phyloP scores from a whole-genome alignment of 2,888 invertebrate species.

The Meloe dianella region DNA sequence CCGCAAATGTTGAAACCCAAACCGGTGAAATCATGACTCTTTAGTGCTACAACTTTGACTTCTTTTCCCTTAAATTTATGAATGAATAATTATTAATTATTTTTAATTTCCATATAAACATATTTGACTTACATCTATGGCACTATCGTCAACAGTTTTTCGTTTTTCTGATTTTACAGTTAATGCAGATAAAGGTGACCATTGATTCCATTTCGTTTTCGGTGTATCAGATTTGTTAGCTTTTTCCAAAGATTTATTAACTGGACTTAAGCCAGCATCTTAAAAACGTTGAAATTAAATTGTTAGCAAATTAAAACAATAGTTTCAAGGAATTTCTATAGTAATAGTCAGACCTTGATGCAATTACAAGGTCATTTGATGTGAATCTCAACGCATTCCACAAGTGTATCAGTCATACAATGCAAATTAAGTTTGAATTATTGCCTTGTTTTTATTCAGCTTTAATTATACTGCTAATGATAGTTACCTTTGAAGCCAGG shows the following conservation, averaged over 20 bases:
- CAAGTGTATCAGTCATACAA: conserved; percentile 28
- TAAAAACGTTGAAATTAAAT: conserved; percentile 34
- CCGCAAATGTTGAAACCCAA: conserved; percentile 87
- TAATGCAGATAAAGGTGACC: conserved; percentile 58
- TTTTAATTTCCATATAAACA: conserved; percentile 14
- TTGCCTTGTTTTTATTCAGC: not conserved
- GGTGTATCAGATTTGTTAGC: conserved; percentile 43
- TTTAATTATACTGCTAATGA: not conserved
- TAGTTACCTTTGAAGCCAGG: conserved; percentile 71
- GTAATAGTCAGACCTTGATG: conserved; percentile 20
- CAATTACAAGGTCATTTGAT: conserved; percentile 23
- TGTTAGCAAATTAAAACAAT: not conserved
- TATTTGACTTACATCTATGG: conserved; percentile 59
- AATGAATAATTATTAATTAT: conserved; percentile 1
- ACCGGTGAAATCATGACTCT: conserved; percentile 88
- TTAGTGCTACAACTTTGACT: conserved; percentile 72
- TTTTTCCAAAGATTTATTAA: conserved; percentile 50
- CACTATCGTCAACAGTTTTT: conserved; percentile 66
- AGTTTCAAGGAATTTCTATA: not conserved
- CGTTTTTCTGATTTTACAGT: conserved; percentile 60
- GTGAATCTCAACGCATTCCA: conserved; percentile 24
- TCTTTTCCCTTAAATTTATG: conserved; percentile 61
- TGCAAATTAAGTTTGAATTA: conserved; percentile 20
- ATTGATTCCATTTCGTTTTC: conserved; percentile 59
- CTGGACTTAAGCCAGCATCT: conserved; percentile 56